Base-by-base conservation (phyloP, 1,140 invertebrate genomes). In the Drosophila melanica region DNA sequence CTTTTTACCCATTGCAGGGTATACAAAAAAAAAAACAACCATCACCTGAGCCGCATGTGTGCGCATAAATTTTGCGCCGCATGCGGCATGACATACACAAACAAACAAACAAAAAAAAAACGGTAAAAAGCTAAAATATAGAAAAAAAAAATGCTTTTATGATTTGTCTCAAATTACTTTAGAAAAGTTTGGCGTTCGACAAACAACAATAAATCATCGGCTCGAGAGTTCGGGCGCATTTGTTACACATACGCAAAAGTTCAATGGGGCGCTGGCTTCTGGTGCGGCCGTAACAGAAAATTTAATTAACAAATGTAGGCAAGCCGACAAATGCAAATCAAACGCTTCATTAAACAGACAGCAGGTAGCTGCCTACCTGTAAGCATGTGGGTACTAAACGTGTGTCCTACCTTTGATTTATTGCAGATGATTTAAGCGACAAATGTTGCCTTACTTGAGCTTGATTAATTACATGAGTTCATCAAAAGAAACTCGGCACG, bases 101-200 rank as follows among this genome's bases (percentile, higher is more conserved):
- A n/a, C 16, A 16, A 41, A 18, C 47, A 50, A 58, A 50, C 63
- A 54, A 58, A 27, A 35, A 23, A 41, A 37, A 23, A 27, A 27
- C 57, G 7, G 9, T 9, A 72, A 60, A 16, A 23, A 45, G 41
- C 9, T 12, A 33, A 33, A 12, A 51, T 51, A 51, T 33, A 58
- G 20, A 58, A 73, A 60, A 27, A 58, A 73, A 60, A 64, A 63
- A 59, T 86, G 68, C 75, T 58, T 87, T 79, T 82, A 89, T 86
- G 82, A 86, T 86, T 86, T 86, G 82, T 86, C 82, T 79, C 82
- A 86, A 86, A 86, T 86, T 76, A 89, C 84, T 86, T 86, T 89
- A 82, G 79, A 89, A 86, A 86, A 89, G 62, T 87, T 86, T 72
- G 62, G 64, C 71, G 71, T 89, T 89, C 82, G 76, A 89, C 84